Percentiles rank a stretch among this genome's conserved stretches.
Conservation (phyloP, 2,797 vertebrate genomes). For the Melanotaenia nigrans region DNA sequence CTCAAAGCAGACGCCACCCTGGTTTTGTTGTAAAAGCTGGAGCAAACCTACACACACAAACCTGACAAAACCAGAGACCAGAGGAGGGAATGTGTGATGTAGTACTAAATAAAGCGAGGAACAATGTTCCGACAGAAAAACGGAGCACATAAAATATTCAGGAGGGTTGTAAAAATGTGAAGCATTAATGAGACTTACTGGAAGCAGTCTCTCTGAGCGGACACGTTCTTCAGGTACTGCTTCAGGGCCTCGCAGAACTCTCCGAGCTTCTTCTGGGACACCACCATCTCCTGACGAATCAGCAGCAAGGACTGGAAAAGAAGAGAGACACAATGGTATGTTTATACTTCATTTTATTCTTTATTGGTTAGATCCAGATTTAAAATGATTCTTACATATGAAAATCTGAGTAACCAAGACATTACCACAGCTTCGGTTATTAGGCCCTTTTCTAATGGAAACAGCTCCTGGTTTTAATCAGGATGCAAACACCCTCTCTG, state of each 20-base stretch:
- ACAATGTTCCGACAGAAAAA: constrained; percentile 38
- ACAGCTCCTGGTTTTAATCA: too few species aligned
- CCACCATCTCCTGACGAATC: constrained; percentile 94
- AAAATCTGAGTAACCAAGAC: too few species aligned
- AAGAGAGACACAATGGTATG: constrained; percentile 17
- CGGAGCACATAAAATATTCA: constrained; percentile 48
- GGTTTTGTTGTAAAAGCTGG: not conserved
- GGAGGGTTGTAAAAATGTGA: constrained; percentile 16
- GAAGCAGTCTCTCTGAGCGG: constrained; percentile 90
- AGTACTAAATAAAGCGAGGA: constrained; percentile 18
- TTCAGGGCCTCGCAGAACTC: constrained; percentile 94
- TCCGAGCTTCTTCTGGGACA: constrained; percentile 91
- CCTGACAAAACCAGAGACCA: constrained; percentile 2
- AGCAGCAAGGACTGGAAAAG: constrained; percentile 88
- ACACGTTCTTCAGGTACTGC: constrained; percentile 94
- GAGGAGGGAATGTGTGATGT: constrained; percentile 10
- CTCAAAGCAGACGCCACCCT: not conserved
- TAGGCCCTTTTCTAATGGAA: not conserved
- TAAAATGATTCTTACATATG: too few species aligned
- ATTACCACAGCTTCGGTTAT: too few species aligned
- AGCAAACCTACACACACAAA: not conserved
- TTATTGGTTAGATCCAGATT: too few species aligned
- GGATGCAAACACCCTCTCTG: too few species aligned
- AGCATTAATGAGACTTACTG: constrained; percentile 85
- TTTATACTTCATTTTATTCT: not conserved